Evolutionary conservation across 2,888 invertebrate species (phyloP).

Genomic region (Rotaria sp.): DNA sequence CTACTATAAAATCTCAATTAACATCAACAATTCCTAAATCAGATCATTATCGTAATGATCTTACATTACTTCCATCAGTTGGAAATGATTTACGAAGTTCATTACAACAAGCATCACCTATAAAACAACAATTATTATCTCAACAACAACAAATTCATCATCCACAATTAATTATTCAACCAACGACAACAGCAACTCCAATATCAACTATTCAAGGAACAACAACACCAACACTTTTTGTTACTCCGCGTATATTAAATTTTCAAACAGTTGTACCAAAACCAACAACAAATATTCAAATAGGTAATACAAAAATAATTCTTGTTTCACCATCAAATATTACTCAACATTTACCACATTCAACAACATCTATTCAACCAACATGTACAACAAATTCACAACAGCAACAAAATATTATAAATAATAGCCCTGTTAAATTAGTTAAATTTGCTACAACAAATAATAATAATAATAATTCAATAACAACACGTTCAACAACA

Average conservation of each 20-base stretch:
- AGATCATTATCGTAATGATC: background rate
- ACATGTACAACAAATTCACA: background rate
- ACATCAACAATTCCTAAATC: background rate
- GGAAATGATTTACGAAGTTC: conserved; percentile 2
- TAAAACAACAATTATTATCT: too few relatives aligned
- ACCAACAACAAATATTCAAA: conserved; percentile 30
- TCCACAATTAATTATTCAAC: background rate
- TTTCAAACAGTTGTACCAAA: conserved; percentile 26
- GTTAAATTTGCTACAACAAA: conserved; percentile 2
- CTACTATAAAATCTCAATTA: background rate
- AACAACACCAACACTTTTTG: conserved; percentile 7
- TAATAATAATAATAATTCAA: background rate
- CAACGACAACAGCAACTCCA: background rate
- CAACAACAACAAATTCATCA: background rate
- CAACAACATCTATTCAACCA: background rate
- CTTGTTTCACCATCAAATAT: conserved; percentile 5
- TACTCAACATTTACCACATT: background rate
- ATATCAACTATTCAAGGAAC: background rate
- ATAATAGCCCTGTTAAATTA: background rate
- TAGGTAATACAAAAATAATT: conserved; percentile 20
- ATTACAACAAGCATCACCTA: background rate
- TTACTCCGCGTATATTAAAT: conserved; percentile 24
- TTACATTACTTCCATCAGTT: background rate
- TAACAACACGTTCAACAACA: background rate
- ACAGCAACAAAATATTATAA: background rate